Evolutionary conservation across 2,113 vertebrate genomes (phyloP), one percentile per base, ranked within the genome.

Genomic region (Pseudolaguvia tuberculata): DNA sequence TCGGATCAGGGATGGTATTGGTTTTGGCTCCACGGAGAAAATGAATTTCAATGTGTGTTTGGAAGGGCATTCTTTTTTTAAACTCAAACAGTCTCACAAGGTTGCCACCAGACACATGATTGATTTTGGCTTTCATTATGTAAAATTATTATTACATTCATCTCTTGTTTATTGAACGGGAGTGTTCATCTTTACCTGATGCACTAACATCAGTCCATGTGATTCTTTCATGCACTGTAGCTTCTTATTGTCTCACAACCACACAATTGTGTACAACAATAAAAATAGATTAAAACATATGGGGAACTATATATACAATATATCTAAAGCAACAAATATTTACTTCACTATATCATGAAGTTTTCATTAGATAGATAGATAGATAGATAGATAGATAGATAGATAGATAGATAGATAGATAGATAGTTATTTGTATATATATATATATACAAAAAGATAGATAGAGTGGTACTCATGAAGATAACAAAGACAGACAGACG

Each of bases 41-140:
- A 86, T 86, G 82, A 82, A 84, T 72, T 71, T 89, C 88, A 83
- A 83, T 87, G 86, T 89, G 76, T 79, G 84, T 78, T 78, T 59
- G 79, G 80, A 84, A 29, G 47, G 67, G 71, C 80, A 52, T 82
- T 78, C 72, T 21, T 61, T 70, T 73, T 58, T 39, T 42, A 7
- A 23, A 25, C 23, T 66, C 15, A 31, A 55, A 21, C 59, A 58
- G 76, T 78, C 75, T 78, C 81, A 82, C 61, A 51, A 35, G 75
- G 72, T 77, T 70, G 72, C 69, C 75, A 80, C 10, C 42, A 72
- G 69, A 78, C 71, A 78, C 31, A 53, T 9, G 56, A 82, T 78
- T 80, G 78, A 80, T 80, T 82, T 75, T 80, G 71, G 73, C 63
- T 78, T 70, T 77, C 58, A 72, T 65, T 75, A 55, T 71, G 29